Evolutionary conservation across 1,140 invertebrate species (phyloP).

Genomic region (Wiebesia pumilae): DNA sequence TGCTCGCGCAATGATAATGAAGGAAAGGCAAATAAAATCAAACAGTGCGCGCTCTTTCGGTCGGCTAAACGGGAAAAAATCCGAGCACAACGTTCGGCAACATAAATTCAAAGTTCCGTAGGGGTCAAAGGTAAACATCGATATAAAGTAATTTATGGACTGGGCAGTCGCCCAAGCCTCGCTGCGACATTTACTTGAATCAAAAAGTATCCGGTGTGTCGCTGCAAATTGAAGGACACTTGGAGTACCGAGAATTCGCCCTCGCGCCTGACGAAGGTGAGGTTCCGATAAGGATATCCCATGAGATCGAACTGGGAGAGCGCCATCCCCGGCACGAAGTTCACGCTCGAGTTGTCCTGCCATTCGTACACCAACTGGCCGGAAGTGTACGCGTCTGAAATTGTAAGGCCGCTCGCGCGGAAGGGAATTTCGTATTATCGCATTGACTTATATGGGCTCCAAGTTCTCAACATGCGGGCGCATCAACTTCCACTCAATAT

Average conservation of each 20-base stretch:
- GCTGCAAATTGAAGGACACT: conserved; percentile 92
- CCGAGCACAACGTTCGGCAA: neutral
- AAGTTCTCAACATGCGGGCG: neutral
- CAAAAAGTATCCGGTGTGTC: conserved; percentile 94
- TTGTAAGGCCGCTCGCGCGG: conserved; percentile 25
- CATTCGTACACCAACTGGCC: conserved; percentile 93
- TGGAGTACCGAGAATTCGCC: conserved; percentile 92
- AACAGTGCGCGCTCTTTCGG: no score
- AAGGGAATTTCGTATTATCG: neutral
- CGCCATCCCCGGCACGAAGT: conserved; percentile 91
- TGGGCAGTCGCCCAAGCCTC: neutral
- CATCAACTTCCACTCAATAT: neutral
- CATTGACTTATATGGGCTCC: no score
- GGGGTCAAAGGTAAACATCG: neutral
- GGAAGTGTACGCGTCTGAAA: conserved; percentile 91
- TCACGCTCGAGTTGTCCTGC: conserved; percentile 86
- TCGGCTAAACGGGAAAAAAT: neutral
- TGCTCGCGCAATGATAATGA: no score
- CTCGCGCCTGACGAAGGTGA: conserved; percentile 85
- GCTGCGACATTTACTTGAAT: conserved; percentile 79
- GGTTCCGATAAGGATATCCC: conserved; percentile 87
- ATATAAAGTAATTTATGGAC: neutral
- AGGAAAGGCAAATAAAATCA: no score
- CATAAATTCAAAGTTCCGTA: neutral
- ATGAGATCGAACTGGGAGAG: conserved; percentile 94